Percentiles rank a stretch among this genome's conserved stretches.
These are phyloP conservation scores for Halichoerus grypus DNA, from an alignment of 2,113 vertebrate species.

Conservation along the genomic window DNA sequence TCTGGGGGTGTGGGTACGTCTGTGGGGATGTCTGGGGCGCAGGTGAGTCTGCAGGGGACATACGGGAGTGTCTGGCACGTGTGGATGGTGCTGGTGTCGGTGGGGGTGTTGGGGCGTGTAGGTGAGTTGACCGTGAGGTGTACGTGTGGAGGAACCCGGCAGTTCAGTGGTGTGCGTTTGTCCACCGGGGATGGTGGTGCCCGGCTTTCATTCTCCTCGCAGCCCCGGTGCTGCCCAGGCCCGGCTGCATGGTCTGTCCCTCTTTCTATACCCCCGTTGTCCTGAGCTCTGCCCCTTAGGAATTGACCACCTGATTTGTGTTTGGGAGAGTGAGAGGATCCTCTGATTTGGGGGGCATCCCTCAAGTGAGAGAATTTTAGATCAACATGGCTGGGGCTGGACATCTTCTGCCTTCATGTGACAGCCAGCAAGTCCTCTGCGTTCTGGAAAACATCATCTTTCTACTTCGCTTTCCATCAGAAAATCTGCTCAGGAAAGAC, in stretches of 20 bases:
- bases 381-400: neutral
- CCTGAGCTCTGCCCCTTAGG: neutral
- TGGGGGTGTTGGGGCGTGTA: neutral
- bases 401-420: too few species aligned
- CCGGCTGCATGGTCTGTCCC: too few species aligned
- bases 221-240: neutral
- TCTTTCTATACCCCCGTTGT: neutral
- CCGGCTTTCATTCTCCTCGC: neutral
- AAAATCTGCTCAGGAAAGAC: conserved; percentile 1
- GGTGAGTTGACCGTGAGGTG: neutral
- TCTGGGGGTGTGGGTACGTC: too few species aligned
- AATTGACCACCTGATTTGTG: neutral
- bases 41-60: neutral
- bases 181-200: too few species aligned
- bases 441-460: neutral
- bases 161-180: fast-evolving
- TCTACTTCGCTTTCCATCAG: neutral
- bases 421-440: neutral
- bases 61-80: neutral
- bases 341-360: neutral
- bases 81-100: neutral
- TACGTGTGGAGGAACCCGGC: neutral
- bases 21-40: neutral
- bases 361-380: neutral
- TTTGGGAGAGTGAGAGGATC: neutral